These are phyloP conservation scores for Sinella curviseta DNA, from an alignment of 1,140 invertebrate species.

Conservation along the genomic window DNA sequence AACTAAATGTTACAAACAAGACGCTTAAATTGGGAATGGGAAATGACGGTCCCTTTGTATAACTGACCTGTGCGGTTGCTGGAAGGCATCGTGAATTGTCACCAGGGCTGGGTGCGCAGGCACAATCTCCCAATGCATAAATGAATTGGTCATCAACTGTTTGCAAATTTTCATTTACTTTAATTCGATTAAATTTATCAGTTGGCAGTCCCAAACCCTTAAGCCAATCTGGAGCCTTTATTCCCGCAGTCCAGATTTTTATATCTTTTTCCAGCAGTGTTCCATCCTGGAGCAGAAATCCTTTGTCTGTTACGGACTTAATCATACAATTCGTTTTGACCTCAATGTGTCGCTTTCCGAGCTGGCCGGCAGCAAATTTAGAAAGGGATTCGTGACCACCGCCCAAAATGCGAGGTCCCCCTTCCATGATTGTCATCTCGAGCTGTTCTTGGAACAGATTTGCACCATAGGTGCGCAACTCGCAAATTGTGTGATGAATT, in stretches of 20 bases:
- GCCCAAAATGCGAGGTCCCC: slow-evolving; percentile 14
- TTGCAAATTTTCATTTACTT: slow-evolving; percentile 33
- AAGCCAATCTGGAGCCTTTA: slow-evolving; percentile 41
- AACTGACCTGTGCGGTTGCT: slow-evolving; percentile 42
- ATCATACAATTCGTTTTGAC: slow-evolving; percentile 34
- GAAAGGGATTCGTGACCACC: slow-evolving; percentile 27
- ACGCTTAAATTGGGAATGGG: no score
- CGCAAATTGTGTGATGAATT: slow-evolving; percentile 39
- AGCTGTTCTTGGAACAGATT: slow-evolving; percentile 37
- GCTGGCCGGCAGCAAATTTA: slow-evolving; percentile 26
- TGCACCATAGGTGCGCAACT: slow-evolving; percentile 35
- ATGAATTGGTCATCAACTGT: slow-evolving; percentile 30
- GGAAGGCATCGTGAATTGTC: slow-evolving; percentile 5
- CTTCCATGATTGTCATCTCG: slow-evolving; percentile 41
- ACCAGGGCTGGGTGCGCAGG: not conserved
- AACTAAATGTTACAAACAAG: no score
- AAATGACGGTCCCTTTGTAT: no score
- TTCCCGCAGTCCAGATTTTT: slow-evolving; percentile 43
- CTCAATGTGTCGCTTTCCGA: slow-evolving; percentile 32
- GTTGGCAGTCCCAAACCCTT: slow-evolving; percentile 25
- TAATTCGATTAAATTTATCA: slow-evolving; percentile 35
- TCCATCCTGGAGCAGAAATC: slow-evolving; percentile 35
- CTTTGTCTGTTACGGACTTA: slow-evolving; percentile 28
- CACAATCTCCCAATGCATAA: slow-evolving; percentile 39
- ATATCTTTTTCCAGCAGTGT: slow-evolving; percentile 31